phyloP scores from a whole-genome alignment of 2,888 invertebrate species.

The Thera britannica region DNA sequence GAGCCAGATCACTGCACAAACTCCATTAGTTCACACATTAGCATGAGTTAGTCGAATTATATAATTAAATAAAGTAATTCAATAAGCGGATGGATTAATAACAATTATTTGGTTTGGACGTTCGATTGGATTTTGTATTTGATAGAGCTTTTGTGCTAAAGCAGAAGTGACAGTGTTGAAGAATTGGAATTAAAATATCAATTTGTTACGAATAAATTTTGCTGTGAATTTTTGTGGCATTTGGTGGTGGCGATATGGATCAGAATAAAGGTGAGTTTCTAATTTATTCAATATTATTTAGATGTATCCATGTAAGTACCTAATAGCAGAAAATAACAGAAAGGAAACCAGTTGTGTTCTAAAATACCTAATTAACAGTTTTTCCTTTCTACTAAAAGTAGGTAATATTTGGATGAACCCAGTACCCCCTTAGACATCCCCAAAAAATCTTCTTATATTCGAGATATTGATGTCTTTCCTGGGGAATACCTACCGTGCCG shows the following conservation, averaged over 20 bases:
- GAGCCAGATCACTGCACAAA: conserved; percentile 78
- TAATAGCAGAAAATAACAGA: too few species aligned
- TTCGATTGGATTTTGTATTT: conserved; percentile 56
- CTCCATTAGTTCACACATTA: conserved; percentile 84
- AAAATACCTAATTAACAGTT: too few species aligned
- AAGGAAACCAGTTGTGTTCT: too few species aligned
- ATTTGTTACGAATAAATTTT: conserved; percentile 41
- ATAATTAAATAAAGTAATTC: conserved; percentile 83
- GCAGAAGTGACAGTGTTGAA: conserved; percentile 64
- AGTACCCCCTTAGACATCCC: too few species aligned
- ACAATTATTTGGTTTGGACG: conserved; percentile 66
- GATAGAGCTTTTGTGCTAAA: conserved; percentile 57
- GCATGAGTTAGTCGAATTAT: conserved; percentile 81
- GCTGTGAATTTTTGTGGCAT: conserved; percentile 32
- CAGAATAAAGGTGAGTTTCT: conserved; percentile 69
- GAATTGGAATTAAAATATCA: conserved; percentile 32
- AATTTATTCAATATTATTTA: background rate
- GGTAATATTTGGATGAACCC: too few species aligned
- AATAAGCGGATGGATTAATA: conserved; percentile 82
- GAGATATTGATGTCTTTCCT: too few species aligned
- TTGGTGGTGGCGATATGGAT: conserved; percentile 60
- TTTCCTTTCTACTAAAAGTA: too few species aligned
- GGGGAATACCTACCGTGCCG: too few species aligned
- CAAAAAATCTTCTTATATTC: too few species aligned
- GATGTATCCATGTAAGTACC: too few species aligned